Conservation (phyloP, 2,113 vertebrate species). For the Phainopepla nitens region DNA sequence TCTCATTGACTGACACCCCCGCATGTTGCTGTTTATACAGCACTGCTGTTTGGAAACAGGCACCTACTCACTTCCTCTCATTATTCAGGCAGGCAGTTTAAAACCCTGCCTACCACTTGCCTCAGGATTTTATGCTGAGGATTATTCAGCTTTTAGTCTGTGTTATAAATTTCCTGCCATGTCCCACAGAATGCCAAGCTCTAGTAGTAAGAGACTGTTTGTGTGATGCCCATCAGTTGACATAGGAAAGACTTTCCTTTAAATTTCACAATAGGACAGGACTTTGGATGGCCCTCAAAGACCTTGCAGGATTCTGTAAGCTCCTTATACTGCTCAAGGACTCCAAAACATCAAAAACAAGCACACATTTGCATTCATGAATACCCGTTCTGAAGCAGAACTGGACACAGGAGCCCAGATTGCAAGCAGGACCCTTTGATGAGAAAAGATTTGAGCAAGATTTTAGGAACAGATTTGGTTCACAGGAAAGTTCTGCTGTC, state of each 20-base stretch:
- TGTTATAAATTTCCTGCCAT: not conserved
- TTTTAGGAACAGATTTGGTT: not conserved
- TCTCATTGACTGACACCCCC: not conserved
- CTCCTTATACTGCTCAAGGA: not conserved
- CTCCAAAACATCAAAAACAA: not conserved
- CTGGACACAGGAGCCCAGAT: not conserved
- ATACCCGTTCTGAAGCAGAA: not conserved
- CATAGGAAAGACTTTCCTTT: not conserved
- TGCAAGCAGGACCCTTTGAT: not conserved
- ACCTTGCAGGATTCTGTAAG: not conserved
- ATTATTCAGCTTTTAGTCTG: not conserved
- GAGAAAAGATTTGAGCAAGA: not conserved
- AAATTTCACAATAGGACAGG: not conserved
- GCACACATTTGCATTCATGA: not conserved
- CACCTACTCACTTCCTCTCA: not conserved
- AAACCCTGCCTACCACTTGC: not conserved
- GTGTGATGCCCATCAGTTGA: not conserved
- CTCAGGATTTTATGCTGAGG: not conserved
- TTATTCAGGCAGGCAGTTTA: not conserved
- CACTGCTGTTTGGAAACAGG: slow-evolving; percentile 14
- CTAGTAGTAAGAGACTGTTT: not conserved
- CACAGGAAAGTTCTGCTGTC: not conserved
- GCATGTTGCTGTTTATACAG: not conserved
- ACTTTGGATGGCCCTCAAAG: not conserved
- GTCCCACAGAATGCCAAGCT: not conserved